Percentiles rank a stretch among this genome's conserved stretches.
Evolutionary conservation across 2,797 vertebrate species (phyloP).

Genomic region (Pipistrellus pygmaeus): DNA sequence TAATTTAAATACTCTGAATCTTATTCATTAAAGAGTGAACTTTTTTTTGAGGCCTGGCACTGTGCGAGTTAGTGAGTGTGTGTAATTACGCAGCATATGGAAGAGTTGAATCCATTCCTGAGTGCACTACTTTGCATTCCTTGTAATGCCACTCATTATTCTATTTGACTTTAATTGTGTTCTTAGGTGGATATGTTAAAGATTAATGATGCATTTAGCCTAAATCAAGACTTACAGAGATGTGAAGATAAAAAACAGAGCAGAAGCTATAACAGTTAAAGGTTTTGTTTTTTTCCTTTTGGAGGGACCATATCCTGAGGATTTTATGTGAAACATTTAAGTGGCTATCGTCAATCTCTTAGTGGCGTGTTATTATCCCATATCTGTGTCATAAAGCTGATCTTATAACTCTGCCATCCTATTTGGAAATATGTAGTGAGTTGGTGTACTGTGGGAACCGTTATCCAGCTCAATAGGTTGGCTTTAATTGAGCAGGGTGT

Average conservation of each 20-base stretch:
- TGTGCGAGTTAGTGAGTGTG: not conserved
- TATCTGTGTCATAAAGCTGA: constrained; percentile 51
- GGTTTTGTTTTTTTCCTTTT: constrained; percentile 57
- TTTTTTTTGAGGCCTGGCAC: not conserved
- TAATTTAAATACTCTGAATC: constrained; percentile 8
- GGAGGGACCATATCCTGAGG: constrained; percentile 52
- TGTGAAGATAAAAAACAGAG: constrained; percentile 27
- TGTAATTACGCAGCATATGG: constrained; percentile 64
- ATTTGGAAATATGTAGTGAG: constrained; percentile 16
- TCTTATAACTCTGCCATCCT: not conserved
- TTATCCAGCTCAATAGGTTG: constrained; percentile 8
- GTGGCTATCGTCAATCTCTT: constrained; percentile 47
- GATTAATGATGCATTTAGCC: constrained; percentile 69
- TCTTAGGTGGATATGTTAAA: constrained; percentile 70
- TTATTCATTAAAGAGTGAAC: constrained; percentile 29
- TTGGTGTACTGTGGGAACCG: not conserved
- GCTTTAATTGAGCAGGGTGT: constrained; percentile 2
- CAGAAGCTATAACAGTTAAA: constrained; percentile 68
- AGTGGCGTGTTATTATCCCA: not conserved
- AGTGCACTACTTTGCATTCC: constrained; percentile 57
- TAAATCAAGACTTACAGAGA: constrained; percentile 74
- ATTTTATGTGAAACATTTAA: constrained; percentile 64
- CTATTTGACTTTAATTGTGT: constrained; percentile 69
- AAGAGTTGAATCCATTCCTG: constrained; percentile 49
- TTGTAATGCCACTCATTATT: constrained; percentile 71